Conservation (phyloP, 2,113 vertebrate species). For the Phalacrocorax pelagicus region DNA sequence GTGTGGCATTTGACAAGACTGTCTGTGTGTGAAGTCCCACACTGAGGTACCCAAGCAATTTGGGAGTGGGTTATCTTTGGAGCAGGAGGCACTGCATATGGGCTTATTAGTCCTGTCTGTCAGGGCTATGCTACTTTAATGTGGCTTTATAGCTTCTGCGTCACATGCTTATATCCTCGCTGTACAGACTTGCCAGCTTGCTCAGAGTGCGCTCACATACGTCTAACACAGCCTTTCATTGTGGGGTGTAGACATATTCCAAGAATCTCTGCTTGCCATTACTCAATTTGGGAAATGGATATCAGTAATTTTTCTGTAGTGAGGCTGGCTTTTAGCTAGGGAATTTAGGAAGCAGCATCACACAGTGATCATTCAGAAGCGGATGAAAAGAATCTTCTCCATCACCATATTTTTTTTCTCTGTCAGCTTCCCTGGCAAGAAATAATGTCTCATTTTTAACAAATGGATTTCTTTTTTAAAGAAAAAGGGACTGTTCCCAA, state of each 20-base stretch:
- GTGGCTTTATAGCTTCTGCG: conserved; percentile 24
- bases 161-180: not conserved
- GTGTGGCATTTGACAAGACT: conserved; percentile 37
- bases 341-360: conserved; percentile 42
- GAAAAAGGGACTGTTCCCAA: conserved; percentile 32
- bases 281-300: conserved; percentile 48
- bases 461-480: conserved; percentile 38
- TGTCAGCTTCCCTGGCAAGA: conserved; percentile 54
- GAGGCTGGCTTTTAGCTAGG: conserved; percentile 40
- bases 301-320: conserved; percentile 1
- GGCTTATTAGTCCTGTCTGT: conserved; percentile 64
- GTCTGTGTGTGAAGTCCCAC: conserved; percentile 32
- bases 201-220: not conserved
- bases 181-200: conserved; percentile 16
- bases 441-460: conserved; percentile 41
- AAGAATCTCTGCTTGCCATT: conserved; percentile 39
- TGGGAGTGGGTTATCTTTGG: conserved; percentile 49
- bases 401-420: conserved; percentile 33
- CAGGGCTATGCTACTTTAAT: conserved; percentile 52
- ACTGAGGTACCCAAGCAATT: conserved; percentile 39
- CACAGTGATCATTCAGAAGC: conserved; percentile 41
- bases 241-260: conserved; percentile 6
- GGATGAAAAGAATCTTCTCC: conserved; percentile 57
- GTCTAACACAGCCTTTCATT: conserved; percentile 29
- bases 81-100: conserved; percentile 56